Conservation (phyloP, 2,888 invertebrate genomes). For the Notocelia uddmanniana region DNA sequence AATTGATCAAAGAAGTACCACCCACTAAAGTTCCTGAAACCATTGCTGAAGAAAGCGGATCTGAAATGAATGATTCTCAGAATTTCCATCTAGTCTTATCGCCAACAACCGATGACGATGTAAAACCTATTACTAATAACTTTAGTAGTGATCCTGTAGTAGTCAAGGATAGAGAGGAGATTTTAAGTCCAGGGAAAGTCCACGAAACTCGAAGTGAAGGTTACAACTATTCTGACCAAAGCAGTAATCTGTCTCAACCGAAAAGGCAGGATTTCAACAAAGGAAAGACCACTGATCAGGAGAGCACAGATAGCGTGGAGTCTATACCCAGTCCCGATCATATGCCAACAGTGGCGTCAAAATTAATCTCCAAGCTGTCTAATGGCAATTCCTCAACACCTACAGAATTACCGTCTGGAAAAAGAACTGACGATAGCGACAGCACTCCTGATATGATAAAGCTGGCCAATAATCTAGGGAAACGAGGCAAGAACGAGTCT, state of each 20-base stretch:
- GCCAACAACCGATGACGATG: slow-evolving; percentile 62
- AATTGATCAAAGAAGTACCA: slow-evolving; percentile 66
- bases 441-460: slow-evolving; percentile 75
- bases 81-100: slow-evolving; percentile 73
- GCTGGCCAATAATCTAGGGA: slow-evolving; percentile 64
- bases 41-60: slow-evolving; percentile 64
- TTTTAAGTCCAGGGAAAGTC: slow-evolving; percentile 61
- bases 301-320: slow-evolving; percentile 75
- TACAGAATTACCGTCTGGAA: slow-evolving; percentile 62
- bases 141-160: slow-evolving; percentile 69
- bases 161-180: slow-evolving; percentile 64
- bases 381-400: slow-evolving; percentile 82
- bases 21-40: slow-evolving; percentile 63
- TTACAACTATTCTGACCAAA: slow-evolving; percentile 66
- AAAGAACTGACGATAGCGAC: slow-evolving; percentile 65
- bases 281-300: slow-evolving; percentile 75
- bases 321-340: slow-evolving; percentile 73
- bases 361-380: slow-evolving; percentile 78
- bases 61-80: slow-evolving; percentile 77
- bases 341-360: slow-evolving; percentile 70
- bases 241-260: slow-evolving; percentile 61
- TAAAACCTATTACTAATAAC: slow-evolving; percentile 52
- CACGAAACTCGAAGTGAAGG: slow-evolving; percentile 70
- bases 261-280: slow-evolving; percentile 60
- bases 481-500: slow-evolving; percentile 71